These are phyloP conservation scores for Tipula unca DNA, from an alignment of 2,888 invertebrate genomes.

Conservation along the genomic window DNA sequence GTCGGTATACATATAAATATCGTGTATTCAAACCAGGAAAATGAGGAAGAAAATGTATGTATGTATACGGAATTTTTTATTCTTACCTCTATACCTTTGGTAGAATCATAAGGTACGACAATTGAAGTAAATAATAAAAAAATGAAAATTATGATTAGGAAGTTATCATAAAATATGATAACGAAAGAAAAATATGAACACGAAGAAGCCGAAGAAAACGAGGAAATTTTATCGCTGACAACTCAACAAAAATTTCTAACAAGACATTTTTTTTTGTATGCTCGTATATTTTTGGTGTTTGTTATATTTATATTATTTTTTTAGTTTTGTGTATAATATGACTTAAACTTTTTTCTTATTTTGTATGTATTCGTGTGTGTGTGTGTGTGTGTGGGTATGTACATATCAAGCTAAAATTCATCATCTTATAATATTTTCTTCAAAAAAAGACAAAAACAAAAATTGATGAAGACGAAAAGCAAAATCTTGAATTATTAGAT, in stretches of 20 bases:
- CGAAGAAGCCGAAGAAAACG: neutral
- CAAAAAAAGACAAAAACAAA: neutral
- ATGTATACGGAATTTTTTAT: neutral
- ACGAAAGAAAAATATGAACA: neutral
- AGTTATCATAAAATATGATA: slow-evolving; percentile 14
- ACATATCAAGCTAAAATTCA: neutral
- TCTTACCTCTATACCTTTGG: neutral
- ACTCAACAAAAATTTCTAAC: slow-evolving; percentile 8
- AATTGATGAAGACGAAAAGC: neutral
- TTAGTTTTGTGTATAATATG: neutral
- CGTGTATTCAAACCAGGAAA: neutral
- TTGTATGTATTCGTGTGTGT: neutral
- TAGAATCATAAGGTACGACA: neutral
- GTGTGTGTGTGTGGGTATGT: neutral
- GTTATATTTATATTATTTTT: neutral
- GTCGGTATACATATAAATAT: neutral
- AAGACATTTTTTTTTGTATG: neutral
- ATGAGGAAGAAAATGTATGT: neutral
- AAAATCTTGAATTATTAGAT: neutral
- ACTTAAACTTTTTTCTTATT: neutral
- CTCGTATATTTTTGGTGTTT: neutral
- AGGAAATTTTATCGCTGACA: neutral
- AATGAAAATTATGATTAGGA: slow-evolving; percentile 14
- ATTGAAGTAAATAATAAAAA: slow-evolving; percentile 14
- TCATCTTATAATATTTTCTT: neutral